Evolutionary conservation across 2,113 vertebrate species (phyloP), one percentile per base, ranked within the genome.

Genomic region (Nycticebus coucang): DNA sequence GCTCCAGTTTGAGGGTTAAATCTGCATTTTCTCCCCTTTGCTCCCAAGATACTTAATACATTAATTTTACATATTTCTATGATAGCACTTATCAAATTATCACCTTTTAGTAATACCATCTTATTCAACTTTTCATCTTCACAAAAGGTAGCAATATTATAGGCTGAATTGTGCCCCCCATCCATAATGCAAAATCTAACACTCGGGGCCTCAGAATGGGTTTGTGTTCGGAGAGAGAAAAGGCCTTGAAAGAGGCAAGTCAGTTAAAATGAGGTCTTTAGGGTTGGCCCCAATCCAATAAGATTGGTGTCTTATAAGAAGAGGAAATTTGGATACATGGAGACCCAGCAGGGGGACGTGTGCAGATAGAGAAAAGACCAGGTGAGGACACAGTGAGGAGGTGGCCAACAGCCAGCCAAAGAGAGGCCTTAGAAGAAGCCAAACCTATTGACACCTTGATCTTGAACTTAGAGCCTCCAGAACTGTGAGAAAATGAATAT

Each of bases 401-500:
- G 50, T 37, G 22, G 50, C 14, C 7, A 80, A 60, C 68, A 26
- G 59, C 12, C 86, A 93, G 87, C 26, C 66, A 75, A 81, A 26
- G 19, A 59, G 77, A 82, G 19, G 18, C 37, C 45, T 80, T 59
- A 53, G 53, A 95, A 86, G 59, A 95, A 80, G 75, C 5, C 18
- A 81, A 62, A 57, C 13, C 59, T 69, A 19, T 33, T 17, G 19
- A 89, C 57, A 72, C 50, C 26, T 87, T 90, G 66, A 90, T 81
- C 35, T 87, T 87, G 33, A 30, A 72, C 64, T 85, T 74, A 22
- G 5, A 77, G 53, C n/a, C 37, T 85, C 37, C 66, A 45, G 75
- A 75, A 69, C 72, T 64, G n/a, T 59, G 50, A 81, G 35, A 88
- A 89, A 69, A 91, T 94, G 33, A 55, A 62, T 90, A 92, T 87